Conservation (phyloP, 2,113 vertebrate species). For the Brevimyrus niger region DNA sequence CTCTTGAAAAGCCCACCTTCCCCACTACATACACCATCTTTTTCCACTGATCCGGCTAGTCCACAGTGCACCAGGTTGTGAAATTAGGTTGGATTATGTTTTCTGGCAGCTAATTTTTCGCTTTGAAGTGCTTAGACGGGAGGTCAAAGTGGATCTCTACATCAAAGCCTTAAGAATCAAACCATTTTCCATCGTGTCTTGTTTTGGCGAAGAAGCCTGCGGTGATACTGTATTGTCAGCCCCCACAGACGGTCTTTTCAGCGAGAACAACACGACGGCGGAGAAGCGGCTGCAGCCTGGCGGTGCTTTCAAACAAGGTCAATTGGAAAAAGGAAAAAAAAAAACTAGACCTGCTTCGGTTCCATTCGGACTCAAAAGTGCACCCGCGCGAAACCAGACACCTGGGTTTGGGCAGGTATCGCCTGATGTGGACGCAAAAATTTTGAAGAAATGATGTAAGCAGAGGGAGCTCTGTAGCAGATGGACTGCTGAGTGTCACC, state of each 20-base stretch:
- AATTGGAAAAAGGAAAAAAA: conserved; percentile 39
- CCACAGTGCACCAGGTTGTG: conserved; percentile 26
- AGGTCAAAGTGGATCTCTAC: conserved; percentile 73
- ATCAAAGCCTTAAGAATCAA: conserved; percentile 80
- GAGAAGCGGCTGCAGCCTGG: conserved; percentile 51
- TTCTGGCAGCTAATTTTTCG: conserved; percentile 73
- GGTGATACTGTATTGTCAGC: conserved; percentile 56
- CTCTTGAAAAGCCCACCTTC: not conserved
- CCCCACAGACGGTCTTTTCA: conserved; percentile 51
- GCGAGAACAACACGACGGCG: conserved; percentile 50
- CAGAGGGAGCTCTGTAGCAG: not conserved
- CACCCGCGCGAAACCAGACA: conserved; percentile 47
- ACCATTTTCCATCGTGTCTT: conserved; percentile 55
- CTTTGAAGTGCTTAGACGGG: conserved; percentile 65
- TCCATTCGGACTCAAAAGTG: conserved; percentile 50
- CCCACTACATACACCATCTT: not conserved
- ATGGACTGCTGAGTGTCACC: not conserved
- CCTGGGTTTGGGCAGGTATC: conserved; percentile 37
- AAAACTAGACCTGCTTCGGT: conserved; percentile 41
- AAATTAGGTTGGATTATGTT: conserved; percentile 63
- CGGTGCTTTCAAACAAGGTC: conserved; percentile 60
- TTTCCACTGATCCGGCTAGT: not conserved
- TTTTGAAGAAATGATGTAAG: not conserved
- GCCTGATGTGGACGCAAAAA: conserved; percentile 13
- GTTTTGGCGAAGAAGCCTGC: conserved; percentile 60